Evolutionary conservation across 1,140 invertebrate species (phyloP).

Genomic region (Bathynomus jamesi): DNA sequence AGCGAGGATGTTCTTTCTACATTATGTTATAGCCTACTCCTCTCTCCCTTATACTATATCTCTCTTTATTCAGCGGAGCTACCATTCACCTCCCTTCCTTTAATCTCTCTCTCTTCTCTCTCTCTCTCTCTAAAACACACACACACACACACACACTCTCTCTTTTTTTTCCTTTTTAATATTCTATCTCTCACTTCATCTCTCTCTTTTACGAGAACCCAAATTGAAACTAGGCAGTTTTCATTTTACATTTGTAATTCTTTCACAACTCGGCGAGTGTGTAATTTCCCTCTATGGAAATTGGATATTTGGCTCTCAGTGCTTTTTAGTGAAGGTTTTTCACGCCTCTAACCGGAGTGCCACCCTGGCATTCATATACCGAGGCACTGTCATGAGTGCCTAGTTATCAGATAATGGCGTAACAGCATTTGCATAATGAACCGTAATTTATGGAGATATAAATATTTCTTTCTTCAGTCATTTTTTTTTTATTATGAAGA

Average conservation of each 20-base stretch:
- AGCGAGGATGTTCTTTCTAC: too few relatives aligned
- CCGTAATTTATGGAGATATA: not conserved
- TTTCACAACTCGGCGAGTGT: not conserved
- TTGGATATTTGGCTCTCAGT: not conserved
- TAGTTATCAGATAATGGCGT: not conserved
- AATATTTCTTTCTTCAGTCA: too few relatives aligned
- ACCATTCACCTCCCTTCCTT: too few relatives aligned
- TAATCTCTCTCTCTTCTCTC: not conserved
- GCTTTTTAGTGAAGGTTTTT: not conserved
- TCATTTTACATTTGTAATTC: not conserved
- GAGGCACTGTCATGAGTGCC: not conserved
- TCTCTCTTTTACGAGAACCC: not conserved
- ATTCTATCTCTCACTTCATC: constrained; percentile 12
- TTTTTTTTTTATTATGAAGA: too few relatives aligned
- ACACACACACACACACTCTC: not conserved
- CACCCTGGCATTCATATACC: not conserved
- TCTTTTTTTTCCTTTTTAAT: constrained; percentile 1
- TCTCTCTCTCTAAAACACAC: not conserved
- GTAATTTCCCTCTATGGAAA: not conserved
- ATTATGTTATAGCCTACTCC: too few relatives aligned
- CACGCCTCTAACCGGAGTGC: not conserved
- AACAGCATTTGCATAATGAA: not conserved
- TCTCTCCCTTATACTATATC: too few relatives aligned
- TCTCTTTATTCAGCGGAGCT: too few relatives aligned
- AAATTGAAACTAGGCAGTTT: not conserved